These are phyloP conservation scores for Dinomys branickii DNA, from an alignment of 2,113 vertebrate species.

Conservation along the genomic window DNA sequence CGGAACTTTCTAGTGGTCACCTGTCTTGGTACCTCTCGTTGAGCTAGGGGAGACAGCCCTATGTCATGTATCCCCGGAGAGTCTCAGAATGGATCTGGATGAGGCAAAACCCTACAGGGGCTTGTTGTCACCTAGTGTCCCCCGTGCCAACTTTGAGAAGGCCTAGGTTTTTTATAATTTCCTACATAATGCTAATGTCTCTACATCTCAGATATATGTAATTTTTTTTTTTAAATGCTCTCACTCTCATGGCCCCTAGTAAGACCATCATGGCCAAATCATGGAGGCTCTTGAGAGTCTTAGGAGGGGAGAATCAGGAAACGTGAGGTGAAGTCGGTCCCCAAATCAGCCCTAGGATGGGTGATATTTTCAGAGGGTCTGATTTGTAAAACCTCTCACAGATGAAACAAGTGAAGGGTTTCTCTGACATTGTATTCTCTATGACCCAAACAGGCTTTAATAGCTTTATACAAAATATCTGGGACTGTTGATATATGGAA, in stretches of 20 bases:
- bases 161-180: too few relatives aligned
- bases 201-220: too few relatives aligned
- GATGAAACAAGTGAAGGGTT: background rate
- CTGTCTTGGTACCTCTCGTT: background rate
- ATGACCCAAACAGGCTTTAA: background rate
- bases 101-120: too few relatives aligned
- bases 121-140: too few relatives aligned
- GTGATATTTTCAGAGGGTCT: background rate
- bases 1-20: background rate
- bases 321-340: background rate
- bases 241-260: too few relatives aligned
- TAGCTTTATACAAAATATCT: background rate
- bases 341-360: background rate
- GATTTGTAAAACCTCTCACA: background rate
- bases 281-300: too few relatives aligned
- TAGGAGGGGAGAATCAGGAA: too few relatives aligned
- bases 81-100: too few relatives aligned
- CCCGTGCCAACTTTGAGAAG: too few relatives aligned
- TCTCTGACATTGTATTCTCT: background rate
- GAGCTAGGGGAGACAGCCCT: background rate
- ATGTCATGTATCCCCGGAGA: background rate
- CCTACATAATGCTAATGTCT: too few relatives aligned
- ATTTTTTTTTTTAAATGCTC: too few relatives aligned
- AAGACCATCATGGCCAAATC: too few relatives aligned
- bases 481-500: background rate